Evolutionary conservation across 2,797 vertebrate species (phyloP), one percentile per base, ranked within the genome.

Genomic region (Poliocrania exsul): DNA sequence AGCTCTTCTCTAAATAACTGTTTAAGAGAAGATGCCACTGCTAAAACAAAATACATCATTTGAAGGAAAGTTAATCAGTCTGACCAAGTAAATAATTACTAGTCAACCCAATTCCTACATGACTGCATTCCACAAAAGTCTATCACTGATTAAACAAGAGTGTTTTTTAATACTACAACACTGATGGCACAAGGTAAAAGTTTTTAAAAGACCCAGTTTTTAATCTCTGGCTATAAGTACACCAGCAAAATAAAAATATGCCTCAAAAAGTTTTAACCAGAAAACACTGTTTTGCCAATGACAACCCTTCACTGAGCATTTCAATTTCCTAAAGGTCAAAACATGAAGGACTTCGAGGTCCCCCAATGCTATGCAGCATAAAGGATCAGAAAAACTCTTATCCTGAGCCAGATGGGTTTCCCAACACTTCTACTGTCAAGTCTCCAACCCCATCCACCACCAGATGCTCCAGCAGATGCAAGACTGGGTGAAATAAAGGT

Each of bases 271-370:
- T 79, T 96, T 89, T 70, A 81, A 91, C 81, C 72, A 90, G 65
- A 42, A 95, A 91, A 69, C 18, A 7, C 4, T 61, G 5, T 3
- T 84, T 90, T 47, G n/a, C 37, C 81, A 92, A 40, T 46, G 78
- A 87, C 82, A 96, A 74, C 29, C 6, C 54, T 90, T 42, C 26
- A 62, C 56, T 18, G 3, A 95, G 82, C 38, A 83, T 90, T 92
- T 78, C 88, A 89, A 46, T 49, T 87, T 87, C 58, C 26, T 62
- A 75, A 81, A 83, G 47, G 72, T 75, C 87, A 92, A 18, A 87
- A 13, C 3, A 26, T 80, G 84, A 95, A 93, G 97, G 95, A 84
- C 56, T 89, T 87, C 58, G 80, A 92, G 78, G 86, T 93, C 71
- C 51, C 84, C 71, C 70, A 90, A 24, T 60, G 16, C 44, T 87